These are phyloP conservation scores for Lagorchestes hirsutus DNA, from an alignment of 2,797 vertebrate genomes.

Conservation along the genomic window DNA sequence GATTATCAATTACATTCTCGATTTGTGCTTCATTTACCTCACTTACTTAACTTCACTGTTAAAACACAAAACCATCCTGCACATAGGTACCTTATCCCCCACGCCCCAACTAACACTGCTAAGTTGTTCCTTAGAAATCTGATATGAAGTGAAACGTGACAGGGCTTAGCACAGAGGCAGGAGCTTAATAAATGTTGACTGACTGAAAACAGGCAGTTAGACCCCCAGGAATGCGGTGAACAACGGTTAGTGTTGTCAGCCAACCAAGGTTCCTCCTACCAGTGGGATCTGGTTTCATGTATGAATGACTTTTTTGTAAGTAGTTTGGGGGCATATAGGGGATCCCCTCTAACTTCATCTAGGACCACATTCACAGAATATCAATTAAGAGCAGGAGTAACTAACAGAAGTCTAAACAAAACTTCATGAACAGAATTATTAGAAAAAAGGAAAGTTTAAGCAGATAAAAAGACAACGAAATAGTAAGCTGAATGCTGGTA, in stretches of 20 bases:
- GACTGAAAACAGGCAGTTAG: not conserved
- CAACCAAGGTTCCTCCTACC: not conserved
- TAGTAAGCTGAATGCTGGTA: conserved; percentile 24
- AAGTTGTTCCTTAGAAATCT: not conserved
- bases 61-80: not conserved
- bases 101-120: not conserved
- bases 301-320: not conserved
- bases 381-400: conserved; percentile 36
- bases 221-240: not conserved
- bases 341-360: not conserved
- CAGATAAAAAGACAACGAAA: conserved; percentile 58
- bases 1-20: not conserved
- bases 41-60: not conserved
- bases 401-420: conserved; percentile 54
- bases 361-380: not conserved
- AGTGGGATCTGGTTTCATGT: not conserved
- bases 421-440: conserved; percentile 56
- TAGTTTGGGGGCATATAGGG: not conserved
- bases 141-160: not conserved
- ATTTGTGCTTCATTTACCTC: not conserved
- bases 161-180: not conserved
- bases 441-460: conserved; percentile 56
- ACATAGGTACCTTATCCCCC: not conserved
- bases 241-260: not conserved
- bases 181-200: not conserved